Evolutionary conservation across 2,113 vertebrate species (phyloP), one percentile per base, ranked within the genome.

Genomic region (Osmerus mordax): DNA sequence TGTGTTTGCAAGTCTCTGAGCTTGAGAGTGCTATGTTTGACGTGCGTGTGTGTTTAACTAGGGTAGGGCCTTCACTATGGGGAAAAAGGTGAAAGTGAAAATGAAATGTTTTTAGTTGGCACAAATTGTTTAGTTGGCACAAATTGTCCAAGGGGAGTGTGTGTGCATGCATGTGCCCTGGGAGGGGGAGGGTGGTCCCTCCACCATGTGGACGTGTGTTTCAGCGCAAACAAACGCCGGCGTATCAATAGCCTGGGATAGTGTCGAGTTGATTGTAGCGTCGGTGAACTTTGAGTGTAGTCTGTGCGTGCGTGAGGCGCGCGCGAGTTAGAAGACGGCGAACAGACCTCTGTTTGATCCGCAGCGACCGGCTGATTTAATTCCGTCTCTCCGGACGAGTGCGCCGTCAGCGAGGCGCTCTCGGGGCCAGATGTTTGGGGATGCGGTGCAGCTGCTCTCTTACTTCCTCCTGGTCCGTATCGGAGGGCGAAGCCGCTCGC

Each of bases 1-100:
- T 47, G 69, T 67, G 65, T 51, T 54, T 73, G 64, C 14, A 54
- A 32, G 28, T 25, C 53, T 53, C 54, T 16, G 61, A 28, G 70
- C 9, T 54, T 32, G 13, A 18, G 71, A 36, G 28, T 12, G 62
- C 11, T 52, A 23, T 23, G 16, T 6, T 3, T 16, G 36, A 18
- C 23, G n/a, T 56, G 68, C 72, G 68, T 76, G 52, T 70, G 65
- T 60, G 23, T 73, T 23, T 23, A 51, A 47, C 71, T 70, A 76
- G 60, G 36, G 67, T 14, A 59, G 54, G 32, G 75, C 60, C 75
- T 69, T 25, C 28, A 36, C 4, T n/a, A n/a, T n/a, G n/a, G n/a
- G n/a, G n/a, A n/a, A n/a, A n/a, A n/a, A n/a, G n/a, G n/a, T n/a
- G n/a, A n/a, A n/a, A n/a, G n/a, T n/a, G n/a, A n/a, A n/a, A n/a